Conservation (phyloP, 2,888 invertebrate genomes). For the Nomada ruficornis region DNA sequence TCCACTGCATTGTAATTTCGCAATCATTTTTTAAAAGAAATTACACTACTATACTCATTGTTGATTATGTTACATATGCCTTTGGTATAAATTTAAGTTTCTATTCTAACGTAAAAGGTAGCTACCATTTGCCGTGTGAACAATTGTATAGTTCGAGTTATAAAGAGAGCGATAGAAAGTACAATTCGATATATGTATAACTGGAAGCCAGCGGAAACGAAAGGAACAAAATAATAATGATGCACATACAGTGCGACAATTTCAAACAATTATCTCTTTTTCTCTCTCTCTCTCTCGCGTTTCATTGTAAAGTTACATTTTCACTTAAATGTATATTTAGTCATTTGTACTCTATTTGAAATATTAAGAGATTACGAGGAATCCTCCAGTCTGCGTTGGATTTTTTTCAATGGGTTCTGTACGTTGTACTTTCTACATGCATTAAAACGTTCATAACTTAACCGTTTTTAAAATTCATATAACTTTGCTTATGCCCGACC, state of each 20-base stretch:
- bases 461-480: slow-evolving; percentile 3
- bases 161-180: slow-evolving; percentile 51
- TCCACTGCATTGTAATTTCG: not conserved
- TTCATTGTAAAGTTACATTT: slow-evolving; percentile 20
- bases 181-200: slow-evolving; percentile 27
- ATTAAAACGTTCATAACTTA: slow-evolving; percentile 17
- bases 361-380: slow-evolving; percentile 35
- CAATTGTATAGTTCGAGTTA: slow-evolving; percentile 35
- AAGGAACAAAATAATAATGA: not conserved
- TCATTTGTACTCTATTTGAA: slow-evolving; percentile 38
- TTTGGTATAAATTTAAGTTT: slow-evolving; percentile 65
- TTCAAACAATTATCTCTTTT: slow-evolving; percentile 3
- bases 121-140: slow-evolving; percentile 19
- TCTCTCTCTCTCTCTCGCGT: not conserved
- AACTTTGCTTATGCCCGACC: too few relatives aligned
- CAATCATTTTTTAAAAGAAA: slow-evolving; percentile 31
- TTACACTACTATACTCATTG: slow-evolving; percentile 48
- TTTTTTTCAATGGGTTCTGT: slow-evolving; percentile 11
- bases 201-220: slow-evolving; percentile 23
- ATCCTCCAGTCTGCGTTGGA: slow-evolving; percentile 21
- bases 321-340: slow-evolving; percentile 17
- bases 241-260: slow-evolving; percentile 8
- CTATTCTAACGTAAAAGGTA: slow-evolving; percentile 39
- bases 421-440: slow-evolving; percentile 39
- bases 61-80: slow-evolving; percentile 56